Base-by-base conservation (phyloP, 2,113 vertebrate species). In the Perca fluviatilis region DNA sequence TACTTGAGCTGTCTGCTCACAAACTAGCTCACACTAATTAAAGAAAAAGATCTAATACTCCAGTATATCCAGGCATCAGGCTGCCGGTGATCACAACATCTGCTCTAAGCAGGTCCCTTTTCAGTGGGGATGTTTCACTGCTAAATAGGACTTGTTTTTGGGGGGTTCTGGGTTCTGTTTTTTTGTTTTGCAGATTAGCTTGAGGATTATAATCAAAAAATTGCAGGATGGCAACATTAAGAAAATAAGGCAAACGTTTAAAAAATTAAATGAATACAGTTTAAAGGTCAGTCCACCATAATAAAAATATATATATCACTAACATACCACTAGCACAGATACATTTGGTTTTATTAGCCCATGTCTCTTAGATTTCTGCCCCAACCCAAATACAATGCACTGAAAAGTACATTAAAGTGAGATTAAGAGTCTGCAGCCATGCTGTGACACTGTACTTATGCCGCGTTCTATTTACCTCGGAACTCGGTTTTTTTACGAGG, bases 11-110 rank as follows among this genome's bases (percentile, higher is more conserved):
- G 71, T 72, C 67, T 7, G 33, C 84, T 87, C 75, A 60, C 54
- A 75, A 78, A 85, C 70, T 25, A 43, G 83, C 87, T 69, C 33
- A 23, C 61, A 61, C 84, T 87, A 86, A 89, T 90, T 88, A 86
- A 90, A 88, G 88, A 76, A 58, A 73, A 69, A n/a, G 15, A 57
- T 82, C 72, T 51, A 49, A 74, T 66, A 36, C 33, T 10, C 0
- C 65, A 25, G 57, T 4, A 5, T 9, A 0, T 46, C 87, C 75
- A 19, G 73, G 78, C 86, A 84, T 80, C 83, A 80, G 86, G 72
- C 60, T 23, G 72, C 27, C 6, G 56, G 68, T 33, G 68, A 80
- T 56, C 60, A 67, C 68, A 73, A 75, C 74, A 57, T 53, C 5
- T 3, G 36, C 74, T 66, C 57, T 8, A 49, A 54, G 64, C 63